A percentile compares a stretch with the other conserved stretches of the same genome.
Evolutionary conservation across 2,797 vertebrate species (phyloP).

Genomic region (Acanthurus tractus): DNA sequence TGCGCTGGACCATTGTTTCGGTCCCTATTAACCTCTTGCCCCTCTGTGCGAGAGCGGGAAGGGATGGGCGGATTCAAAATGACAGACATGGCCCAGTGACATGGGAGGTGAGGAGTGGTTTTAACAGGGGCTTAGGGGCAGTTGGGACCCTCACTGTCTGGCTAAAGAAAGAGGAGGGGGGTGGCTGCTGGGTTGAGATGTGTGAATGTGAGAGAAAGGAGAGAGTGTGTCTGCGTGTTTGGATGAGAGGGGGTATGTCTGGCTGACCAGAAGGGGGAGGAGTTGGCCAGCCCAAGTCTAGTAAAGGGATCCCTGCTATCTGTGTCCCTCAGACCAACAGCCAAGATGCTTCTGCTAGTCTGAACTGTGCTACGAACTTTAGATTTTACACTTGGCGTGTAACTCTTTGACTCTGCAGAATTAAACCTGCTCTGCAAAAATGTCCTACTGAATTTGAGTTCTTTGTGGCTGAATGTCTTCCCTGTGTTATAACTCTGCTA

Average conservation of each 20-base stretch:
- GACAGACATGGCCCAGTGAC: conserved; percentile 85
- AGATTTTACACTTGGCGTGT: background rate
- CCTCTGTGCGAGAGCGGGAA: conserved; percentile 85
- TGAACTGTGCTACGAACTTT: conserved; percentile 5
- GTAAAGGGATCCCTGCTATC: conserved; percentile 80
- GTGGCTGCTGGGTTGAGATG: conserved; percentile 8
- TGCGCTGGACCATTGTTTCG: conserved; percentile 85
- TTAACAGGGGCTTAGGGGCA: conserved; percentile 74
- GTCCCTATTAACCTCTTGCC: conserved; percentile 90
- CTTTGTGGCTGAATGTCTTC: no score
- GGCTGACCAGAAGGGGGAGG: conserved; percentile 67
- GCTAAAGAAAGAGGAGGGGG: conserved; percentile 35
- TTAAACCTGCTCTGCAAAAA: background rate
- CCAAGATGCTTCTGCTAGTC: conserved; percentile 61
- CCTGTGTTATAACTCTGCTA: background rate
- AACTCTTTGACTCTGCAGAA: background rate
- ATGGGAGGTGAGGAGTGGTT: conserved; percentile 77
- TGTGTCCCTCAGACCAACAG: conserved; percentile 81
- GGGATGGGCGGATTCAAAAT: conserved; percentile 85
- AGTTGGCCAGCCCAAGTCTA: conserved; percentile 44
- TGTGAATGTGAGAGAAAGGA: conserved; percentile 30
- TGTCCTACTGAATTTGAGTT: background rate
- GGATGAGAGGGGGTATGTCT: conserved; percentile 40
- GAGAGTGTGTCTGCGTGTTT: conserved; percentile 42
- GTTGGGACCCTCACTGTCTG: conserved; percentile 84